Evolutionary conservation across 2,113 vertebrate genomes (phyloP), one percentile per base, ranked within the genome.

Genomic region (Globicephala melas): DNA sequence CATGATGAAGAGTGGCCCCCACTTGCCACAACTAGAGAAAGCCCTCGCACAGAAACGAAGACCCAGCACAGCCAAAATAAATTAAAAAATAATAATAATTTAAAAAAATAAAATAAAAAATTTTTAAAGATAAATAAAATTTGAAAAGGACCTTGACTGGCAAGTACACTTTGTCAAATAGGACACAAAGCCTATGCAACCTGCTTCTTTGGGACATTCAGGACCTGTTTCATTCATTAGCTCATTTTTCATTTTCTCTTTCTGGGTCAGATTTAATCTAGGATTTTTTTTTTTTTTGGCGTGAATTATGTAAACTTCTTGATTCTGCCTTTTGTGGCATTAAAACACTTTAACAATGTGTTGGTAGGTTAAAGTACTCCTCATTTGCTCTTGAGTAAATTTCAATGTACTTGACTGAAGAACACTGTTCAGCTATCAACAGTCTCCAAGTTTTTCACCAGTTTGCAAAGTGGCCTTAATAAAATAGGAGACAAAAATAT

Each of bases 241-340:
- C 97, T 97, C 94, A 96, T 97, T 97, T 98, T 96, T 97, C 96
- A 94, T 96, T 96, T 97, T 94, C 92, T 92, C 41, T 97, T 98
- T 98, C 96, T 97, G 89, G 98, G 97, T 97, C 97, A 97, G 68
- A 53, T 94, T 92, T 96, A 90, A 93, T 77, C 96, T 97, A 96
- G 94, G 36, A 76, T 88, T 91, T 91, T 68, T 96, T 71, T 82
- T 73, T 55, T 33, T 47, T 50, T 50, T 62, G 33, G 13, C 88
- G 20, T 79, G 80, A 96, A 94, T 97, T 97, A 96, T 47, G 25
- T 89, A 95, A 96, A 94, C 60, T 71, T 71, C 44, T 77, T 65
- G 38, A 62, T 80, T 95, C n/a, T 84, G 38, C 17, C 6, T 96
- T 77, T 62, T 91, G 38, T 79, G 58, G 9, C 31, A 93, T 90